These are phyloP conservation scores for Hydrotaea diabolus DNA, from an alignment of 2,888 invertebrate genomes.

Conservation along the genomic window DNA sequence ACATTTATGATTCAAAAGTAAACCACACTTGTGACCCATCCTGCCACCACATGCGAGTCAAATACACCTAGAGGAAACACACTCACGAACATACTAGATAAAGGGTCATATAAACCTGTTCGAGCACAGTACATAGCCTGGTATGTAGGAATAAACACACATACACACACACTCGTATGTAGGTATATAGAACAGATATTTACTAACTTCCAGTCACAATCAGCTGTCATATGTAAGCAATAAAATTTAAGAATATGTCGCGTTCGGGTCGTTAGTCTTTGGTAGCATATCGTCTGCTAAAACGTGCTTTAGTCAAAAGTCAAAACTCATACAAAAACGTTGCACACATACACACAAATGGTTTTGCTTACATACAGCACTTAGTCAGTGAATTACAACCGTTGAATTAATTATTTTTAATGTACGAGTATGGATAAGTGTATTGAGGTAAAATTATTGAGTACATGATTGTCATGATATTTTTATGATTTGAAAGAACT, in stretches of 20 bases:
- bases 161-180: not conserved
- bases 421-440: too few relatives aligned
- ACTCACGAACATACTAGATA: too few relatives aligned
- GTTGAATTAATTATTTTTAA: not conserved
- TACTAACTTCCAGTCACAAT: slow-evolving; percentile 59
- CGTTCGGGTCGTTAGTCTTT: slow-evolving; percentile 50
- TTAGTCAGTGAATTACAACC: not conserved
- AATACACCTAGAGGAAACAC: slow-evolving; percentile 33
- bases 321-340: not conserved
- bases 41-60: not conserved
- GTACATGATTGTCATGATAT: too few relatives aligned
- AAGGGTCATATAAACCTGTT: not conserved
- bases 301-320: slow-evolving; percentile 46
- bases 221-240: slow-evolving; percentile 58
- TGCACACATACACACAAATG: not conserved
- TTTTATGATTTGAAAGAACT: too few relatives aligned
- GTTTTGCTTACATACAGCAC: not conserved
- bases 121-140: too few relatives aligned
- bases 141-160: not conserved
- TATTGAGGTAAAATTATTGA: too few relatives aligned
- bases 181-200: slow-evolving; percentile 39
- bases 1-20: slow-evolving; percentile 42
- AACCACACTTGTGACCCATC: slow-evolving; percentile 28
- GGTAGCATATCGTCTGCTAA: slow-evolving; percentile 49
- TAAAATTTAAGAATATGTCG: slow-evolving; percentile 61